Evolutionary conservation across 2,888 invertebrate genomes (phyloP).

Genomic region (Lithodes maja): DNA sequence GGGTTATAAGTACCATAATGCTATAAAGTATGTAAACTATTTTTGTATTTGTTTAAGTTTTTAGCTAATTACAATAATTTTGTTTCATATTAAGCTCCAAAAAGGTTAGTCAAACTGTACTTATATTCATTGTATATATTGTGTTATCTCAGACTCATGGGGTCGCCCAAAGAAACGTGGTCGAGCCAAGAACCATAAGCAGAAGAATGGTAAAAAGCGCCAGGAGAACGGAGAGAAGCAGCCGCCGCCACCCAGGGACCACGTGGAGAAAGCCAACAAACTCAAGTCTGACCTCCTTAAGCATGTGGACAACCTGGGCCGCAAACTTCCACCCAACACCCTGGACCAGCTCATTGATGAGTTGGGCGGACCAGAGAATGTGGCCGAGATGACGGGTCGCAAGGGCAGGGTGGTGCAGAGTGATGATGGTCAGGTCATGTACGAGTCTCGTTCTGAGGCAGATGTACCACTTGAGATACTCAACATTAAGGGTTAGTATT

Average conservation of each 20-base stretch:
- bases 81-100: too few relatives aligned
- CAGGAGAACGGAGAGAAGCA: constrained; percentile 70
- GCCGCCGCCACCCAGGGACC: constrained; percentile 76
- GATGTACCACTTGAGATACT: constrained; percentile 98
- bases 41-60: too few relatives aligned
- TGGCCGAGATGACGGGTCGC: constrained; percentile 92
- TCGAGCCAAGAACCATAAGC: constrained; percentile 84
- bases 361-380: constrained; percentile 95
- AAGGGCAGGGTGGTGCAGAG: constrained; percentile 95
- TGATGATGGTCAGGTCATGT: constrained; percentile 93
- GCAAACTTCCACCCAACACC: constrained; percentile 94
- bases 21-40: too few relatives aligned
- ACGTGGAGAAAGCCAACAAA: constrained; percentile 90
- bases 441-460: constrained; percentile 94
- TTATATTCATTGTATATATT: too few relatives aligned
- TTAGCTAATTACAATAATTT: too few relatives aligned
- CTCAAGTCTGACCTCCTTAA: constrained; percentile 94
- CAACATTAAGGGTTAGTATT: constrained; percentile 80
- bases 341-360: constrained; percentile 98
- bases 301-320: constrained; percentile 89
- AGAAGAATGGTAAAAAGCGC: constrained; percentile 68
- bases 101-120: too few relatives aligned
- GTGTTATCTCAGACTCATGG: constrained; percentile 71
- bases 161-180: constrained; percentile 65
- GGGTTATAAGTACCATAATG: too few relatives aligned